phyloP scores from a whole-genome alignment of 1,140 invertebrate species.

The Pentalonia nigronervosa region DNA sequence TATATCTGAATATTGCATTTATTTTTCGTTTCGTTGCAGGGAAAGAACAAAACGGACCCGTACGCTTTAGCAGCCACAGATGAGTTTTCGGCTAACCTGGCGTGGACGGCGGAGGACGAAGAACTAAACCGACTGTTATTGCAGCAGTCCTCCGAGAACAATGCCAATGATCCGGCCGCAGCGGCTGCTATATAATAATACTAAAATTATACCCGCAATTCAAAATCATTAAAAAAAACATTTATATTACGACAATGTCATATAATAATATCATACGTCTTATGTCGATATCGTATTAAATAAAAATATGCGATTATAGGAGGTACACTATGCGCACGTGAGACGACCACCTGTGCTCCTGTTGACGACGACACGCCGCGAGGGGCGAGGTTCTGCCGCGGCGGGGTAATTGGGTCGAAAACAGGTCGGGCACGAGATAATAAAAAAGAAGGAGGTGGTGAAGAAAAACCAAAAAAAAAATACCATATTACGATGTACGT shows the following conservation, averaged over 20 bases:
- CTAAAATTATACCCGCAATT: not conserved
- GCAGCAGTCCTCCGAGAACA: not conserved
- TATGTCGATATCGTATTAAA: not conserved
- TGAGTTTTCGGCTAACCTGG: not conserved
- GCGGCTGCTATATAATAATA: not conserved
- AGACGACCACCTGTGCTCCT: not conserved
- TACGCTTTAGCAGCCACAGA: not conserved
- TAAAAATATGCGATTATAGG: not conserved
- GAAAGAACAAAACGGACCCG: constrained; percentile 27
- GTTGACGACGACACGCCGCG: too few relatives aligned
- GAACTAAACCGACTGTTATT: constrained; percentile 11
- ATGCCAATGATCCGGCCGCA: not conserved
- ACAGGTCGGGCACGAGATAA: not conserved
- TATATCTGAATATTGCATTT: not conserved
- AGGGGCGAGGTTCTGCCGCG: not conserved
- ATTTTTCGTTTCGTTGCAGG: not conserved
- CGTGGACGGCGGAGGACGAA: not conserved
- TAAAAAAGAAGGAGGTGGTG: not conserved
- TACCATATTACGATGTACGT: not conserved
- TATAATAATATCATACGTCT: not conserved
- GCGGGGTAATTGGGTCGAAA: not conserved
- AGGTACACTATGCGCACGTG: not conserved
- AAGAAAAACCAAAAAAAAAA: not conserved
- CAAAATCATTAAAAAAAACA: not conserved
- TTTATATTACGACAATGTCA: not conserved